phyloP scores from a whole-genome alignment of 2,113 vertebrate species.

The Platysternon megacephalum region DNA sequence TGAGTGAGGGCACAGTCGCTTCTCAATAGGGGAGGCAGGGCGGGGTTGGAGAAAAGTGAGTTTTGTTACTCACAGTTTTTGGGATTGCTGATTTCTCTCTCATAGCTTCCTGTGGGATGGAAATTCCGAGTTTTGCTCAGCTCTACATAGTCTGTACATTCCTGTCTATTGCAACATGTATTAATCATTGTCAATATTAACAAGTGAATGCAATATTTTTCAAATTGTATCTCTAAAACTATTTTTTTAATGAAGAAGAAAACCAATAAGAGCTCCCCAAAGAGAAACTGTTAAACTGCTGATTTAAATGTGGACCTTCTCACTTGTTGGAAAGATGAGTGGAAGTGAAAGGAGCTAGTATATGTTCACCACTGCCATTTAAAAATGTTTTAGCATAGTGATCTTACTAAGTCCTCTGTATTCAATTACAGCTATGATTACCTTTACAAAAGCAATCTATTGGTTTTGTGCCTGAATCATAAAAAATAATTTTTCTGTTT shows the following conservation, averaged over 20 bases:
- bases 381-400: not conserved
- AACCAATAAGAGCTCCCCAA: not conserved
- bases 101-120: too few relatives aligned
- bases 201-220: not conserved
- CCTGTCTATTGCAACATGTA: not conserved
- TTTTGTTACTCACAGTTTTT: not conserved
- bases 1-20: not conserved
- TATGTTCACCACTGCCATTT: not conserved
- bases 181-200: not conserved
- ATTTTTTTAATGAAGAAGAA: not conserved
- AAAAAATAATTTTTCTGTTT: not conserved
- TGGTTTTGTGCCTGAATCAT: not conserved
- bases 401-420: not conserved
- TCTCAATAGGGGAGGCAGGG: not conserved
- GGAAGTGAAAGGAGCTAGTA: not conserved
- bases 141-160: not conserved
- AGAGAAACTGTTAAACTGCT: not conserved
- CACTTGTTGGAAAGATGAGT: not conserved
- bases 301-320: not conserved
- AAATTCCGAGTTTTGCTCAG: not conserved
- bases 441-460: not conserved
- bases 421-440: not conserved
- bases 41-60: not conserved
- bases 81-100: not conserved
- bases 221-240: not conserved